These are phyloP conservation scores for Eumeta japonica DNA, from an alignment of 1,140 invertebrate species.

Conservation along the genomic window DNA sequence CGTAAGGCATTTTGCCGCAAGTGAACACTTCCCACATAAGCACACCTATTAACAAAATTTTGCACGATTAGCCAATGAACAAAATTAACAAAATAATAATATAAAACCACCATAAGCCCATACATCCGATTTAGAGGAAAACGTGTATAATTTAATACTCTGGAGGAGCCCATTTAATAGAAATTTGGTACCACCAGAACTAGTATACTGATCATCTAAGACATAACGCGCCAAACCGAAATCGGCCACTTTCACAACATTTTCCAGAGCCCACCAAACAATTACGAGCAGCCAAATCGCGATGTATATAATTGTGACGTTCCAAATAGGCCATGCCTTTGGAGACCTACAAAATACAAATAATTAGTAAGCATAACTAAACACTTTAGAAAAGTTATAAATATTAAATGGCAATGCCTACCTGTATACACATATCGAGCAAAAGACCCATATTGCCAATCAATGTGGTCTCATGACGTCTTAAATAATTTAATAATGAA, in stretches of 20 bases:
- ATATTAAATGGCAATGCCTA: slow-evolving; percentile 97
- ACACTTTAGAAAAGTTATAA: no score
- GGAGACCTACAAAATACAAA: slow-evolving; percentile 77
- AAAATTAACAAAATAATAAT: no score
- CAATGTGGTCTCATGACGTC: no score
- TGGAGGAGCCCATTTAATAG: slow-evolving; percentile 99
- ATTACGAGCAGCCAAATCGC: slow-evolving; percentile 97
- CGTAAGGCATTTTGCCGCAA: no score
- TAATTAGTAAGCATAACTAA: no score
- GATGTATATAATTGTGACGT: slow-evolving; percentile 93
- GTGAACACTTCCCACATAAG: no score
- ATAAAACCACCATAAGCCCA: slow-evolving; percentile 99
- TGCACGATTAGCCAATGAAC: no score
- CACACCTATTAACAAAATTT: no score
- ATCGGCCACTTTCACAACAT: slow-evolving; percentile 94
- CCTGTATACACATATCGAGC: slow-evolving; percentile 92
- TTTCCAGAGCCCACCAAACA: slow-evolving; percentile 95
- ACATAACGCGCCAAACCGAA: slow-evolving; percentile 97
- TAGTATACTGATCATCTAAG: slow-evolving; percentile 97
- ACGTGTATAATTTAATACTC: slow-evolving; percentile 98
- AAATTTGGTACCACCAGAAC: slow-evolving; percentile 97
- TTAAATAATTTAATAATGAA: slow-evolving; percentile 93
- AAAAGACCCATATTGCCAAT: slow-evolving; percentile 86
- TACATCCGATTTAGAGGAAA: slow-evolving; percentile 95
- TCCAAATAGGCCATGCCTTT: slow-evolving; percentile 99